A percentile compares a stretch with the other conserved stretches of the same genome.
Conservation (phyloP, 2,888 invertebrate species). For the Metellina segmentata region DNA sequence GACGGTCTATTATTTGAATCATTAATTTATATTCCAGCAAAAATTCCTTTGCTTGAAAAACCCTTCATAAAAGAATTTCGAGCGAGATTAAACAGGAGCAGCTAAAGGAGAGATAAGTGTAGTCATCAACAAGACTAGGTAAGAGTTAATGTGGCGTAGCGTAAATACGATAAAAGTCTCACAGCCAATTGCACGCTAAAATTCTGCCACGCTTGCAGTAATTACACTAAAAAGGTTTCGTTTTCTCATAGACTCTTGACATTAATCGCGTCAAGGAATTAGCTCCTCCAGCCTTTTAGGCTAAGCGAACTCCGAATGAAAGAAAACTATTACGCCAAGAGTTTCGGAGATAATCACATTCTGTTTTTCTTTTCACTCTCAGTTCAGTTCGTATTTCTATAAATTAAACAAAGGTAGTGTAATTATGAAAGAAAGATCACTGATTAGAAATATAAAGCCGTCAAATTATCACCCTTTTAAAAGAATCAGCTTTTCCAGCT, state of each 20-base stretch:
- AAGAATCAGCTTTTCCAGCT: no score
- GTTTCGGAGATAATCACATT: no score
- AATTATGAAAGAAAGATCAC: no score
- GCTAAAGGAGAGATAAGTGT: background rate
- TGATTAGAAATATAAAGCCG: no score
- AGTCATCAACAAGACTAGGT: background rate
- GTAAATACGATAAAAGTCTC: background rate
- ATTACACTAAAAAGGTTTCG: background rate
- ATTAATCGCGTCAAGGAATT: background rate
- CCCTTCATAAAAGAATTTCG: background rate
- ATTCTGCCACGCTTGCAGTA: background rate
- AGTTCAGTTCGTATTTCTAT: no score
- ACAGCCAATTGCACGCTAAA: background rate
- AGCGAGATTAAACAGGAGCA: background rate
- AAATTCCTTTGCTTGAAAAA: background rate
- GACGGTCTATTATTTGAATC: no score
- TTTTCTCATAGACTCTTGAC: background rate
- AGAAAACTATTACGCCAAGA: no score
- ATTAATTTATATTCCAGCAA: background rate
- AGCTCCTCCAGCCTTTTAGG: no score
- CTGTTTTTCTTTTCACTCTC: no score
- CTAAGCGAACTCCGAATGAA: no score
- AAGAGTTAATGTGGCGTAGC: background rate
- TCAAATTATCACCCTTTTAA: no score
- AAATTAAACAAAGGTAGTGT: no score